Evolutionary conservation across 2,113 vertebrate species (phyloP), one percentile per base, ranked within the genome.

Genomic region (Phalacrocorax brasilianus): DNA sequence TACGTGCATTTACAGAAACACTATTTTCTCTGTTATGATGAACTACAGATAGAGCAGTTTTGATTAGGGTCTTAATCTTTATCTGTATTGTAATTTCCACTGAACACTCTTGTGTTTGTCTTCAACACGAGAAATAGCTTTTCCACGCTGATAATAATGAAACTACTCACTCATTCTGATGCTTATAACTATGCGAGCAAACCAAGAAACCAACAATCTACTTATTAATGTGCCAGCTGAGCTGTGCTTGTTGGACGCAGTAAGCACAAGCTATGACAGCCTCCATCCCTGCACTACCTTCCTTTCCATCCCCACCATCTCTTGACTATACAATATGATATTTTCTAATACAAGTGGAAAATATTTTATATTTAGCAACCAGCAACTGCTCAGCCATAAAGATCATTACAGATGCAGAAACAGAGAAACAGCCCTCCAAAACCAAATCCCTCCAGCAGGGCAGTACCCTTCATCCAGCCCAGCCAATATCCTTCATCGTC

Each of bases 41-140:
- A 84, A 50, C 65, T 73, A 76, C 33, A 66, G 47, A 28, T 35
- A 3, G 1, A 45, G 47, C 42, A 47, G 33, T 56, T 93, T 58
- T 68, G 77, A 96, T 66, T 77, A 65, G 40, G 42, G 50, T n/a
- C 76, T 90, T 77, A 86, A 81, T 92, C 55, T 95, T 91, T 84
- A 74, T 22, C 50, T 61, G 55, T 21, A 67, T 32, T 70, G 63
- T 80, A 73, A 93, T 90, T 89, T 86, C 68, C 55, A 84, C 40
- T 40, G 58, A 55, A 62, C 26, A 26, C 58, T 38, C 50, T 47
- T 30, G 38, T 78, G 73, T 76, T 88, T 85, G 82, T 71, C 76
- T 68, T 83, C 81, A 62, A 18, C 40, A 38, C 63, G 83, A 94
- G 73, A 76, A 85, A 92, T 33, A 12, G 65, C 26, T 72, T 82